Evolutionary conservation across 2,888 invertebrate species (phyloP), one percentile per base, ranked within the genome.

Genomic region (Cordilura impudica): DNA sequence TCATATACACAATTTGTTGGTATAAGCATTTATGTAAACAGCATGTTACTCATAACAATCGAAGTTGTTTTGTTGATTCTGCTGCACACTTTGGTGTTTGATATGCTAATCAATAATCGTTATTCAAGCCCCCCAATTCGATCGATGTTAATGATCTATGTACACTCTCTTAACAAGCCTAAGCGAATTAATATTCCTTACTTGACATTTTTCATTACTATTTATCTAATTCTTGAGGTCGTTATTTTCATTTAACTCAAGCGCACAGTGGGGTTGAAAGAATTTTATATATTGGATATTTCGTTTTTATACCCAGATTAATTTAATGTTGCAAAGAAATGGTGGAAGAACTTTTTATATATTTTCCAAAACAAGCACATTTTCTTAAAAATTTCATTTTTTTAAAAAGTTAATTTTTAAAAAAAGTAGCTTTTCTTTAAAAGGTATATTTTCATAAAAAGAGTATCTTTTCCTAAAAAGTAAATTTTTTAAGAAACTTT

Each of bases 91-190:
- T 16, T 21, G 35, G 18, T 39, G 49, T 63, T 58, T 29, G 47
- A 23, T 49, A 69, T 69, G 49, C 58, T 69, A 69, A 69, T 69
- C 58, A 49, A 47, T 54, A 67, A 67, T 21, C 18, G 66, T 54
- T 67, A 45, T 54, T 54, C 54, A 45, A 45, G 12, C 45, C 31
- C n/a, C 29, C 21, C 47, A 29, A 69, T 58, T 23, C 29, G 49
- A 56, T 54, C 67, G 47, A n/a, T 43, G 58, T 21, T 49, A 58
- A 56, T 69, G 69, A 69, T 69, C 47, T 49, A 5, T 14, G 35
- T 35, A 47, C 58, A 47, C 16, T 8, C 56, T 10, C 4, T 5
- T 6, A 39, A 35, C 29, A 54, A 12, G 18, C 14, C 8, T 5
- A 39, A 31, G 18, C 2, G n/a, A 51, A 51, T n/a, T 14, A 54